Base-by-base conservation (phyloP, 1,140 invertebrate species). In the Calliopsis andreniformis region DNA sequence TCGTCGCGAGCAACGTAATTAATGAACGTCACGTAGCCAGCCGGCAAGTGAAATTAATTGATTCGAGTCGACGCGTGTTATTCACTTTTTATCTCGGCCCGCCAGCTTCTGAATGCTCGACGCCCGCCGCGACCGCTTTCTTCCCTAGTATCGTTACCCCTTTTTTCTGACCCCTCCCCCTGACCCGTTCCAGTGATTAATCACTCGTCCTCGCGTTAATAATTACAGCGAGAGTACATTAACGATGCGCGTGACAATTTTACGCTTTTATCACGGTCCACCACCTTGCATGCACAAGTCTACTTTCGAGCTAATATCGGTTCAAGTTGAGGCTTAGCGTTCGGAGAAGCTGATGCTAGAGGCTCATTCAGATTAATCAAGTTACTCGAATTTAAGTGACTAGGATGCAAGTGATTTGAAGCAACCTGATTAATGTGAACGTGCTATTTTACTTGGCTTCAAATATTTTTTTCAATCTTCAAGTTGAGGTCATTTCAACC, bases 11-110 rank as follows among this genome's bases (percentile, higher is more conserved):
- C 79, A 82, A 72, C 62, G 51, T 76, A 76, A 84, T 84, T 84
- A 83, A 82, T 83, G 78, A 83, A 72, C 80, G 80, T 80, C 80
- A 70, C 80, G 67, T 64, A 80, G 67, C 39, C 69, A 67, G 64
- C 55, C 73, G 51, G 53, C 51, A 71, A 47, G 68, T 61, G 59
- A 64, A 80, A 76, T 68, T 80, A 82, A 76, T 76, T 80, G 80
- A 82, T 82, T 82, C 68, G 47, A 10, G 8, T 20, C 20, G 47
- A 80, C 53, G 64, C 66, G 55, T 53, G 72, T 77, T 64, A 51
- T 32, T 64, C 39, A 35, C 47, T 80, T 80, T 82, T 80, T 80
- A 77, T 53, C 73, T 59, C 35, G 43, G 14, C 18, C 47, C 59
- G 20, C 32, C n/a, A 3, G 1, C 45, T 0, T 42, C 39, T 59